Evolutionary conservation across 2,113 vertebrate genomes (phyloP), one percentile per base, ranked within the genome.

Genomic region (Thryonomys swinderianus): DNA sequence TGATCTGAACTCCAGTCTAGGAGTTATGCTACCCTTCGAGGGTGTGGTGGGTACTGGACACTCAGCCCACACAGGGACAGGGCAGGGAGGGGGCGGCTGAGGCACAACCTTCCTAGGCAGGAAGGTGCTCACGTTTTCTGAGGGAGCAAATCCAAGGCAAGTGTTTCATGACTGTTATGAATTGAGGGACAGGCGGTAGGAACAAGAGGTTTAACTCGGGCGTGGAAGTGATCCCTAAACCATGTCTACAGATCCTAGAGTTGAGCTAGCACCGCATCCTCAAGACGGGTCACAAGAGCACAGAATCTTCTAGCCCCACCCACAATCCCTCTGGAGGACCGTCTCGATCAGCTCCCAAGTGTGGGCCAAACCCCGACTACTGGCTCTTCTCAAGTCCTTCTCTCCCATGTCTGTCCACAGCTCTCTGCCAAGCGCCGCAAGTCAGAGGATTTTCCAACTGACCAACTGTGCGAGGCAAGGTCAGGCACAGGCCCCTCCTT

Each of bases 241-340:
- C 17, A 11, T 0, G 4, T 10, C 93, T n/a, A 6, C 20, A 3
- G 3, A 13, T 3, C 62, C 18, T 2, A 8, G 7, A 25, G 48
- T 74, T 9, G 6, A 7, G 23, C 6, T 2, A 76, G n/a, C 48
- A 37, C 13, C 61, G 17, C 13, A 37, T 27, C 55, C 20, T 27
- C 1, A 1, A 2, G 14, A 11, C 0, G 9, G 25, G 37, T 20
- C 23, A 23, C 7, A 48, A 67, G 0, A 78, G 45, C 37, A 32
- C 37, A 20, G 51, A 45, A 37, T 42, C 34, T 37, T 45, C 40
- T 4, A 90, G 89, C 20, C 27, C 59, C 40, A 1, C 53, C 2
- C 3, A 48, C 45, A 21, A 1, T 37, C 69, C 48, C 88, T 78
- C 32, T 1, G 23, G 37, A 86, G 89, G 67, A n/a, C 40, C 12